Conservation (phyloP, 2,797 vertebrate genomes). For the Lemur catta region DNA sequence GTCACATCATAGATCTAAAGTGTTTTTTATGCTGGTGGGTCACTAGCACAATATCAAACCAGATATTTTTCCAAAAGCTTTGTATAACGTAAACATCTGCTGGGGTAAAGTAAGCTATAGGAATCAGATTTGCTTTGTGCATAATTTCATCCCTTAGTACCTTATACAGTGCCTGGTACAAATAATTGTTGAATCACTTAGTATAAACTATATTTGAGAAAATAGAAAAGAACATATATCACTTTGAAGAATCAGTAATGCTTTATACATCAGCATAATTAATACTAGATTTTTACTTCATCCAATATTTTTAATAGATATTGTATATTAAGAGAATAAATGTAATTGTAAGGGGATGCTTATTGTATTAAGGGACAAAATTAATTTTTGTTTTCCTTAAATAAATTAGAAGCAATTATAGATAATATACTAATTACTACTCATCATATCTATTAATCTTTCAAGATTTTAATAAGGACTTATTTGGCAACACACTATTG, state of each 20-base stretch:
- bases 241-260: neutral
- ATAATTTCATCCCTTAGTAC: neutral
- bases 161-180: neutral
- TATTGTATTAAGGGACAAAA: neutral
- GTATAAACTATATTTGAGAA: neutral
- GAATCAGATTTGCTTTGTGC: neutral
- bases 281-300: neutral
- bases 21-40: neutral
- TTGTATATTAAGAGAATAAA: neutral
- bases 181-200: neutral
- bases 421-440: conserved; percentile 12
- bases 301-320: conserved; percentile 1
- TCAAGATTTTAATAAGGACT: conserved; percentile 38
- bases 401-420: conserved; percentile 45
- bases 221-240: neutral
- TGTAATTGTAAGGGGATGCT: neutral
- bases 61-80: neutral
- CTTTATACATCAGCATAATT: neutral
- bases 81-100: neutral
- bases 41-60: neutral
- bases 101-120: neutral
- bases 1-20: neutral
- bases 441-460: conserved; percentile 18
- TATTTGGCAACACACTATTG: conserved; percentile 17
- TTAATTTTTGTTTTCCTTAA: neutral